A percentile compares a stretch with the other conserved stretches of the same genome.
Conservation (phyloP, 2,113 vertebrate genomes). For the Hippolais icterina region DNA sequence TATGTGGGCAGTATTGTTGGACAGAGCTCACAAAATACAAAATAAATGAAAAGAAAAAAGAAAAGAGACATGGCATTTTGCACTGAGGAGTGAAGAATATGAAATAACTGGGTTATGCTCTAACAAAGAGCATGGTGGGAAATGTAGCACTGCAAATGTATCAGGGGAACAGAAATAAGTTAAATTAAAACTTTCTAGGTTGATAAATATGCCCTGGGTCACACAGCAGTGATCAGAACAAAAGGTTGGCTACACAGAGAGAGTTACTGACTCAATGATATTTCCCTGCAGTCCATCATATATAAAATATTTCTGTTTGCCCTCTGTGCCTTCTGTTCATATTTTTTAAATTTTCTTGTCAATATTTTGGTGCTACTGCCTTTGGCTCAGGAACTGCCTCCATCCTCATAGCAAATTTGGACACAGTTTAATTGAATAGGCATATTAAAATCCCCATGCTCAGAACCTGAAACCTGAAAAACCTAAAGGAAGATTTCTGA, state of each 20-base stretch:
- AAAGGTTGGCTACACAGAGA: neutral
- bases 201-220: neutral
- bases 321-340: neutral
- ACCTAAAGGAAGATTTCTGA: neutral
- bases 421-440: neutral
- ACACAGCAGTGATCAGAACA: neutral
- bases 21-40: conserved; percentile 5
- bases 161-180: neutral
- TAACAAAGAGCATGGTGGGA: neutral
- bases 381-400: neutral
- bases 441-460: neutral
- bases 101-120: neutral
- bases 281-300: neutral
- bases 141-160: neutral
- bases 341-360: neutral
- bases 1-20: conserved; percentile 62
- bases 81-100: neutral
- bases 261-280: neutral
- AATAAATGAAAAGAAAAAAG: neutral
- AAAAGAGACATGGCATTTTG: neutral
- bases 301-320: neutral
- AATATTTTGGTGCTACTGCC: neutral
- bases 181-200: neutral
- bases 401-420: neutral
- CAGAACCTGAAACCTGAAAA: neutral